Evolutionary conservation across 2,797 vertebrate genomes (phyloP).

Genomic region (Mycteria americana): DNA sequence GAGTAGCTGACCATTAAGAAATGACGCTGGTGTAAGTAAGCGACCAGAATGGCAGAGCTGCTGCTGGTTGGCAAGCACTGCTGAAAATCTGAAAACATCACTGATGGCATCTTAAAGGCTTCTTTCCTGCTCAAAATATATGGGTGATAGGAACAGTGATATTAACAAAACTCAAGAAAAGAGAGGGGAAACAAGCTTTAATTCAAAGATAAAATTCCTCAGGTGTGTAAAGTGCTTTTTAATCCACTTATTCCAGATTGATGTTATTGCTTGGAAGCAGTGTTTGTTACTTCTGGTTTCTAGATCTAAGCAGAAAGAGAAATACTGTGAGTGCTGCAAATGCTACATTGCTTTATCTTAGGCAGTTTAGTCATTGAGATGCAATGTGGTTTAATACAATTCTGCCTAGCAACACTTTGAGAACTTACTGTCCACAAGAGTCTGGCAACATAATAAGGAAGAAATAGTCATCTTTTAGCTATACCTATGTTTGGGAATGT

Average conservation of each 20-base stretch:
- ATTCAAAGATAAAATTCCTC: not conserved
- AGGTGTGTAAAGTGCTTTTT: not conserved
- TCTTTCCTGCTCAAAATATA: not conserved
- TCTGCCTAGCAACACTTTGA: constrained; percentile 48
- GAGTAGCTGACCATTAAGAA: not conserved
- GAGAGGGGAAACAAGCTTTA: not conserved
- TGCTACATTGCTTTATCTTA: not conserved
- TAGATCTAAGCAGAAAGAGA: not conserved
- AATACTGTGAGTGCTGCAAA: not conserved
- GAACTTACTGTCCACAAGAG: constrained; percentile 33
- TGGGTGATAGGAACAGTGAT: not conserved
- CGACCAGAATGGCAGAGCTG: not conserved
- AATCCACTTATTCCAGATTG: not conserved
- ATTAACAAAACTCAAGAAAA: not conserved
- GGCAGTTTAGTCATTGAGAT: not conserved
- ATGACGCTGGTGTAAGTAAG: not conserved
- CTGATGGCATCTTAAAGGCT: not conserved
- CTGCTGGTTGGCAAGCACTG: not conserved
- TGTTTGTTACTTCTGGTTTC: not conserved
- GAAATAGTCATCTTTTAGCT: not conserved
- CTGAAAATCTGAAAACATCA: not conserved
- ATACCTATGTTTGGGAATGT: constrained; percentile 34
- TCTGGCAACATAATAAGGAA: constrained; percentile 10
- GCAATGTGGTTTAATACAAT: constrained; percentile 12
- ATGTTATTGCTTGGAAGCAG: not conserved